These are phyloP conservation scores for Syngnathoides biaculeatus DNA, from an alignment of 2,113 vertebrate species.

Conservation along the genomic window DNA sequence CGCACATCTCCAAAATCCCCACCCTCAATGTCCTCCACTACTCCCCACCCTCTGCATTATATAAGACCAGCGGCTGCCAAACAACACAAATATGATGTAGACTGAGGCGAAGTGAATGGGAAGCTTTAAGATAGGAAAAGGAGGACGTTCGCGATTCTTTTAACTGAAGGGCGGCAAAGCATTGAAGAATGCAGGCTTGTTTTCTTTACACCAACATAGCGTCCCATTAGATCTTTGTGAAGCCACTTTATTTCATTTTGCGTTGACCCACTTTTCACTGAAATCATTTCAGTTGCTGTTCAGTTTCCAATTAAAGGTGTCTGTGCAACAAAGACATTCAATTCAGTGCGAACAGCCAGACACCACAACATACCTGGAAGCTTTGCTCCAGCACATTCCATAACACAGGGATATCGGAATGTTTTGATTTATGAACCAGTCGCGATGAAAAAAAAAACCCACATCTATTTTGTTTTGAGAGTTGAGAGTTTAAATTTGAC, in stretches of 20 bases:
- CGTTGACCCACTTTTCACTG: slow-evolving; percentile 2
- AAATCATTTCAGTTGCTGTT: not conserved
- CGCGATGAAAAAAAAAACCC: not conserved
- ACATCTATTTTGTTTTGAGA: not conserved
- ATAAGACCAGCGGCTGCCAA: slow-evolving; percentile 39
- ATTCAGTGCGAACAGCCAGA: slow-evolving; percentile 5
- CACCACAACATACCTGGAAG: slow-evolving; percentile 9
- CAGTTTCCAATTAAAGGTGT: not conserved
- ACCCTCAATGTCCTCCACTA: slow-evolving; percentile 9
- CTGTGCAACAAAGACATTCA: slow-evolving; percentile 6
- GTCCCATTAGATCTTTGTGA: not conserved
- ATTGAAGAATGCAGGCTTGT: not conserved
- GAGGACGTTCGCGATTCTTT: slow-evolving; percentile 10
- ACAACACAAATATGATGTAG: slow-evolving; percentile 6
- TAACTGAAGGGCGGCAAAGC: not conserved
- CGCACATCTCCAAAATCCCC: slow-evolving; percentile 19
- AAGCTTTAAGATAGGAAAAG: not conserved
- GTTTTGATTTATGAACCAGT: slow-evolving; percentile 1
- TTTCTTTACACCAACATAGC: not conserved
- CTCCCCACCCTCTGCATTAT: slow-evolving; percentile 29
- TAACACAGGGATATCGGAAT: not conserved
- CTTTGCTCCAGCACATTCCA: slow-evolving; percentile 9
- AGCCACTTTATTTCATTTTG: not conserved
- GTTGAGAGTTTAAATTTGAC: not conserved
- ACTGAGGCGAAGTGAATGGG: not conserved